Evolutionary conservation across 2,888 invertebrate genomes (phyloP), one percentile per base, ranked within the genome.

Genomic region (Rhagonycha fulva): DNA sequence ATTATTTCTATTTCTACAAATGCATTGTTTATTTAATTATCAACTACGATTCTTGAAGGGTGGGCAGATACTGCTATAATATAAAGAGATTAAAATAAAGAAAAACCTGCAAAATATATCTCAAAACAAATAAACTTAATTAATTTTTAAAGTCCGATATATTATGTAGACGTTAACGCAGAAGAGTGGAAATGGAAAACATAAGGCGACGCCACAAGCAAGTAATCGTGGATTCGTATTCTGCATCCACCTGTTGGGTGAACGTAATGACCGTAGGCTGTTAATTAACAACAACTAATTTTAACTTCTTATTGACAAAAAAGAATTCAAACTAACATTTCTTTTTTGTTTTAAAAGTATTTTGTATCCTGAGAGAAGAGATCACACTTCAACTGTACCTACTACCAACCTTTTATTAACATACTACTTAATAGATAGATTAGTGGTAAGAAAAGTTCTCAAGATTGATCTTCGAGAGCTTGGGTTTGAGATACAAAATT

Each of bases 21-120:
- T 71, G 76, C 71, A 78, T 78, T 78, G 78, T 78, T 78, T 78
- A 76, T 76, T 73, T 78, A 76, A 76, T 78, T 77, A 75, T 77
- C 71, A 69, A 32, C 69, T 72, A 66, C 10, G 68, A 30, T 68
- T 68, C 28, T 11, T 28, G 11, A 28, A 30, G 68, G 26, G 68
- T 68, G 68, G 63, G 63, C 24, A 66, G 63, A 66, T 66, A 62
- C 47, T n/a, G 47, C 47, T n/a, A 47, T 47, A 47, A 47, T 47
- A 47, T n/a, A 10, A n/a, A 47, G 47, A 47, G 47, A 47, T 19
- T n/a, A 66, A 24, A 66, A 66, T 66, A 66, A 66, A 23, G 26
- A 66, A 66, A 14, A 66, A 3, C 7, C 26, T 12, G 63, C 9
- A 12, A 4, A 26, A 66, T 66, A 19, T 19, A 19, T 19, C 19